Evolutionary conservation across 1,140 invertebrate species (phyloP), one percentile per base, ranked within the genome.

Genomic region (Hesperophylax magnus): DNA sequence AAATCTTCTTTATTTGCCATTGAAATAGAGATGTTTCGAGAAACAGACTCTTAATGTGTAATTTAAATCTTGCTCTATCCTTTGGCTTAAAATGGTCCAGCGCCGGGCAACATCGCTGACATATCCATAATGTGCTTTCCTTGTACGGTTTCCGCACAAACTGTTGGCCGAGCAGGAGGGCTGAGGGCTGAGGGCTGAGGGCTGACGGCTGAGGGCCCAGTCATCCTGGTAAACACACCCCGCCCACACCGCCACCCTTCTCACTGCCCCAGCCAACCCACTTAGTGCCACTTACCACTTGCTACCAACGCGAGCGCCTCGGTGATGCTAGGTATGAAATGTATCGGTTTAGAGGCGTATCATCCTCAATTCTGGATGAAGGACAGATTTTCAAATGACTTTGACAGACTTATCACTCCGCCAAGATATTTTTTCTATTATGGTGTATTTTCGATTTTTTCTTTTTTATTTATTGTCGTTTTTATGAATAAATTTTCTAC

Each of bases 81-180:
- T 47, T 47, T 47, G 39, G 39, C 11, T 47, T 47, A 47, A 47
- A 47, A 47, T 47, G 39, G 39, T 47, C 39, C 39, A 47, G 39
- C 39, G 39, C 69, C 47, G 47, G 9, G 20, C n/a, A 72, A 22
- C 18, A 53, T 22, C 58, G 24, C 20, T 15, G 31, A 72, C 56
- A 79, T 77, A 47, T 54, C 80, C 60, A 78, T 83, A 83, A 83
- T 83, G 82, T 74, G 82, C 75, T 83, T 83, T 81, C 77, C 79
- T 75, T 83, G 82, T 83, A 78, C 14, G 18, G 65, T 80, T 83
- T 81, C 79, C 82, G 79, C 79, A 74, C 82, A 78, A 76, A 81
- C 80, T 81, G 79, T 27, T 65, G 24, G 75, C 58, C 39, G 79
- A 47, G 71, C 18, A 34, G 34, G 65, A 39, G 65, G 39, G 65